These are phyloP conservation scores for Ptycholaimellus sp. DNA, from an alignment of 2,888 invertebrate genomes.

Conservation along the genomic window DNA sequence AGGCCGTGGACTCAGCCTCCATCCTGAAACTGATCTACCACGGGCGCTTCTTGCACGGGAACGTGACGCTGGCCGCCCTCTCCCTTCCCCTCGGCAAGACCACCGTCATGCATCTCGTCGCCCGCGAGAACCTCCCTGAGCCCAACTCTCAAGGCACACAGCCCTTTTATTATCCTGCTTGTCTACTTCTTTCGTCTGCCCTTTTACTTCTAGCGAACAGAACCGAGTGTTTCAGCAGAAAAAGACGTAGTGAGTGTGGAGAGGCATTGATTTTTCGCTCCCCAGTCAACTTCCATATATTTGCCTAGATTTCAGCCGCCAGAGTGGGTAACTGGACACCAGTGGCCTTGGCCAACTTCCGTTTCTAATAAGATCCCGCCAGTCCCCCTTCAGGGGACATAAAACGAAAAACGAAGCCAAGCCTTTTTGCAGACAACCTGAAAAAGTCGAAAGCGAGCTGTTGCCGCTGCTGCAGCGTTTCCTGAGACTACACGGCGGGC, in stretches of 20 bases:
- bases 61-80: conserved; percentile 52
- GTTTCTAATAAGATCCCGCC: too few relatives aligned
- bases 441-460: conserved; percentile 18
- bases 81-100: conserved; percentile 89
- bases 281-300: too few relatives aligned
- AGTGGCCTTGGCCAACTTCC: too few relatives aligned
- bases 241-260: too few relatives aligned
- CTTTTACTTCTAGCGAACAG: too few relatives aligned
- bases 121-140: conserved; percentile 93
- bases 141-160: conserved; percentile 42
- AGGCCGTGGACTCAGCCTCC: conserved; percentile 62
- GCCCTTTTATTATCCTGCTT: not conserved
- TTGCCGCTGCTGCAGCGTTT: conserved; percentile 19
- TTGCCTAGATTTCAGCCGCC: too few relatives aligned
- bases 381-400: too few relatives aligned
- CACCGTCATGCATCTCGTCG: conserved; percentile 98
- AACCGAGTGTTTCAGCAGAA: too few relatives aligned
- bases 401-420: not conserved
- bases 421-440: conserved; percentile 15
- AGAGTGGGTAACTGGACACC: too few relatives aligned
- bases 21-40: conserved; percentile 96
- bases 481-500: conserved; percentile 3
- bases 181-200: conserved; percentile 16
- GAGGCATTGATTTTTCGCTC: too few relatives aligned
- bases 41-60: conserved; percentile 95